These are phyloP conservation scores for Fistularia tabacaria DNA, from an alignment of 2,797 vertebrate genomes.

Conservation along the genomic window DNA sequence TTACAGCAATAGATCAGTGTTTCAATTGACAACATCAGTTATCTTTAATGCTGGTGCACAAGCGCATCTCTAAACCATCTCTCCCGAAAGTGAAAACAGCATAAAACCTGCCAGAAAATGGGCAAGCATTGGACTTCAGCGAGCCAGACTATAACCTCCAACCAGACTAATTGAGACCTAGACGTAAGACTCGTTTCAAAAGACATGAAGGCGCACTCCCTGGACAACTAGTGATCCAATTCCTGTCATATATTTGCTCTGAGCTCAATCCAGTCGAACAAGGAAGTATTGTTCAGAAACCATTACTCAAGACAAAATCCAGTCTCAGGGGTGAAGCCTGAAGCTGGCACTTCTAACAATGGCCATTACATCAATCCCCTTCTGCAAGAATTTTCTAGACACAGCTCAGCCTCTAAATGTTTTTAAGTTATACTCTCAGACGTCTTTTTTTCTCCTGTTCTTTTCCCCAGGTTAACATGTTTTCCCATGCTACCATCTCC, in stretches of 20 bases:
- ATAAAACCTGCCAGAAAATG: slow-evolving; percentile 29
- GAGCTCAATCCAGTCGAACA: slow-evolving; percentile 57
- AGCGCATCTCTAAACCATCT: slow-evolving; percentile 53
- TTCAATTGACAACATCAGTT: too few relatives aligned
- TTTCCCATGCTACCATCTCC: slow-evolving; percentile 60
- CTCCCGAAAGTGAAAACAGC: slow-evolving; percentile 31
- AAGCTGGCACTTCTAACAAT: slow-evolving; percentile 69
- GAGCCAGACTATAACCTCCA: slow-evolving; percentile 40
- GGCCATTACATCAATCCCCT: slow-evolving; percentile 58
- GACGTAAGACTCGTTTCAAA: slow-evolving; percentile 48
- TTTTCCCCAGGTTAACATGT: slow-evolving; percentile 56
- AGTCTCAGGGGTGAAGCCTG: slow-evolving; percentile 43
- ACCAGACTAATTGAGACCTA: slow-evolving; percentile 38
- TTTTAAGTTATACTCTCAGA: slow-evolving; percentile 55
- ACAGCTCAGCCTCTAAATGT: slow-evolving; percentile 41
- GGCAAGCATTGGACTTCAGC: slow-evolving; percentile 11
- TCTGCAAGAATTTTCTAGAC: slow-evolving; percentile 49
- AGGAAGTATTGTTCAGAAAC: slow-evolving; percentile 62
- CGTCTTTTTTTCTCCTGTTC: slow-evolving; percentile 59
- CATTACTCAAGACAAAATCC: slow-evolving; percentile 57
- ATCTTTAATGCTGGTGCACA: too few relatives aligned
- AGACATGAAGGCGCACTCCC: slow-evolving; percentile 36
- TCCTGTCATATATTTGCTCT: slow-evolving; percentile 62
- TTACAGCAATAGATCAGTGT: too few relatives aligned
- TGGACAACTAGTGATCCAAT: slow-evolving; percentile 55